Base-by-base conservation (phyloP, 2,113 vertebrate species). In the Enhydra lutris region DNA sequence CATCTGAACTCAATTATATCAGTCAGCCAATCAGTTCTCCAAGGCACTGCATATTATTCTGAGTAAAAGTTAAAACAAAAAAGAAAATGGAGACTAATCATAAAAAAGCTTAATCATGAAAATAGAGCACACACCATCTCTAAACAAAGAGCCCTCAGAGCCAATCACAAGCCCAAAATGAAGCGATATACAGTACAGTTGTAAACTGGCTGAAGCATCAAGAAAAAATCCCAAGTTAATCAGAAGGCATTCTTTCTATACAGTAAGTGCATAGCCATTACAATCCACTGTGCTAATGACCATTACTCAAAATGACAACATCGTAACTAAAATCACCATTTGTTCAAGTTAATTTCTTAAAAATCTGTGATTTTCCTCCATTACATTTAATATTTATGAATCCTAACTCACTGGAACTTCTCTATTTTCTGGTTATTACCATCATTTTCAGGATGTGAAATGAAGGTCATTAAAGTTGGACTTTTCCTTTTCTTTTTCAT, bases 351-450 rank as follows among this genome's bases (percentile, higher is more conserved):
- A 97, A 97, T 98, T 98, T 98, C 98, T 98, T 98, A 97, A 98
- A 98, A 98, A 93, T 97, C 97, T 98, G 97, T 98, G 97, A 98
- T 97, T 98, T 98, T 97, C 97, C 98, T 98, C 96, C 96, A 98
- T 92, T 96, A 98, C 94, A 97, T 92, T 83, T 98, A 98, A 98
- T 98, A 98, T 98, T 98, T 83, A 98, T 98, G 97, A 98, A 98
- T 97, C 97, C 89, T 97, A 98, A 98, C 97, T 95, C 83, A 82
- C 94, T 96, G 94, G 55, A 97, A 91, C 85, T 88, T 98, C 97
- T 95, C 95, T 97, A 96, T 98, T 98, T 98, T 96, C 95, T 92
- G 93, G 96, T 97, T 97, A 98, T 96, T 98, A 97, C 98, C 98
- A 96, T 97, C 82, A 96, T 97, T 95, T 97, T 88, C n/a, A 92